Base-by-base conservation (phyloP, 1,140 invertebrate species). In the Maconellicoccus hirsutus region DNA sequence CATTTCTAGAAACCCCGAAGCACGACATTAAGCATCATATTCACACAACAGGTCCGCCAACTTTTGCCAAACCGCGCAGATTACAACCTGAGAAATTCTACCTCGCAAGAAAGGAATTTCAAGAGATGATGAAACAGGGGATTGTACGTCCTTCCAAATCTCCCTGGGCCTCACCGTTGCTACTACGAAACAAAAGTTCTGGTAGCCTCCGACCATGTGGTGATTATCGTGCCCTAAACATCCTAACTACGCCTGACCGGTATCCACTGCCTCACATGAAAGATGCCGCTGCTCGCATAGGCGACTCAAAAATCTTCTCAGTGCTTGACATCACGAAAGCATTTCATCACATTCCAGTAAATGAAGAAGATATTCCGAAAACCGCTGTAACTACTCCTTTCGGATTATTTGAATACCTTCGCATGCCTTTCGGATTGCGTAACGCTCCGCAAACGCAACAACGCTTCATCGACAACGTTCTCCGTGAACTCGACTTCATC, bases 271-370 rank as follows among this genome's bases (percentile, higher is more conserved):
- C 77, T 0, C 73, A 77, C 23, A 74, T 78, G 0, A 73, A 73
- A 0, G 76, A 78, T 66, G 75, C 77, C 10, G 71, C 82, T 0
- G 72, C 78, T 27, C 72, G 69, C 3, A 72, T 85, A 0, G 23
- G 72, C 0, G 80, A 78, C 0, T 75, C 75, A 6, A 77, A 71
- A 10, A 76, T 79, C 26, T 85, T 84, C 71, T 78, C 79, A 1
- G 78, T 74, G 1, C 71, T 85, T 0, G 83, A 85, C 77, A 70
- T 85, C 1, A 72, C 75, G 0, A 74, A 76, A 6, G 83, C 83
- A 0, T 86, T 80, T 73, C 79, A 81, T 76, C 83, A 80, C 25
- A 77, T 81, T 0, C 78, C 78, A 0, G 73, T 80, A 4, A 70
- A 69, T 0, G 21, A 25, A 59, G 74, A 74, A 16, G 77, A 80